Conservation (phyloP, 2,113 vertebrate species). For the Cynopterus brachyotis region DNA sequence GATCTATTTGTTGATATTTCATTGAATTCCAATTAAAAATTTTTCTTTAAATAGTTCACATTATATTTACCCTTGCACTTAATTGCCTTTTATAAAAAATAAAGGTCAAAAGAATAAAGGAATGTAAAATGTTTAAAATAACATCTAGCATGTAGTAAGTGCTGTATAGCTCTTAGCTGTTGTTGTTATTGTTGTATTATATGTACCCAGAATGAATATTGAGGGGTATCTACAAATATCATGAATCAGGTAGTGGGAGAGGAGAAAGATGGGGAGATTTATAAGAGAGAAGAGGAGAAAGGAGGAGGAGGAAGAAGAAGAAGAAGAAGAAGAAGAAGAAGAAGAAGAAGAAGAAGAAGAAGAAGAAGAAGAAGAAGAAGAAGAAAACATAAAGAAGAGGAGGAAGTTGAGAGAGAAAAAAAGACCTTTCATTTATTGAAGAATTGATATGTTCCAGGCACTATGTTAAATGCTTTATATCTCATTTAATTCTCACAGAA, state of each 20-base stretch:
- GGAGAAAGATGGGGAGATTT: neutral
- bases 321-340: neutral
- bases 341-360: neutral
- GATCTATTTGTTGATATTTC: neutral
- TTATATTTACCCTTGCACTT: neutral
- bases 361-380: no score
- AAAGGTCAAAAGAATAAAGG: neutral
- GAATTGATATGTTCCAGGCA: neutral
- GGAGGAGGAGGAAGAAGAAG: no score
- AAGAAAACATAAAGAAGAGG: neutral
- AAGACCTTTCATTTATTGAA: neutral
- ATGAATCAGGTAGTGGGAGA: neutral
- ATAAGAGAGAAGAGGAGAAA: no score
- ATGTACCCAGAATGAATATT: neutral
- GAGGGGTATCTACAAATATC: neutral
- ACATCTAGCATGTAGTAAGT: neutral
- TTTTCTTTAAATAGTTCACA: neutral
- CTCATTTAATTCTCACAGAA: conserved; percentile 23
- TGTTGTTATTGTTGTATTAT: neutral
- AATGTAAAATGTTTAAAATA: neutral
- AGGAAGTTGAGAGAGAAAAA: neutral
- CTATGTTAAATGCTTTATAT: neutral
- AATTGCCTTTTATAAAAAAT: neutral
- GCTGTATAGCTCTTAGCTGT: neutral
- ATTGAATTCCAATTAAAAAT: neutral